Conservation (phyloP, 2,797 vertebrate genomes). For the Phalanger gymnotis region DNA sequence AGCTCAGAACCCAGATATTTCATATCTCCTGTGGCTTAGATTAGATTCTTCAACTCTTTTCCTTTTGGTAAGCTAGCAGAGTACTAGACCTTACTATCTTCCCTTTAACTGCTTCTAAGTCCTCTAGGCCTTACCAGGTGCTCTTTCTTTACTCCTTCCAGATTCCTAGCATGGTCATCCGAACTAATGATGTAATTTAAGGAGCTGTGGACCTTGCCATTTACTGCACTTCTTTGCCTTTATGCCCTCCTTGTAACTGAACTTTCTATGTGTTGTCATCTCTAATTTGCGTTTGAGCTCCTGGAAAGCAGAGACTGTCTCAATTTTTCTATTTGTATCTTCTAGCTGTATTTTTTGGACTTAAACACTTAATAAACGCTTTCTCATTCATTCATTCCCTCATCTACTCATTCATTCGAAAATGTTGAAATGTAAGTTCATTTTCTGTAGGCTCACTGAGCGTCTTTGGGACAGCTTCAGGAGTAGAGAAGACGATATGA, state of each 20-base stretch:
- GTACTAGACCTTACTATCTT: background rate
- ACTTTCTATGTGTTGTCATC: background rate
- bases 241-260: background rate
- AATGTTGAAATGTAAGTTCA: background rate
- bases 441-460: background rate
- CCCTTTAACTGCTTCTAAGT: background rate
- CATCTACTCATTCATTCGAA: background rate
- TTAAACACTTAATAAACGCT: background rate
- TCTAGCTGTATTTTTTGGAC: no score
- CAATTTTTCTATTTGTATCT: background rate
- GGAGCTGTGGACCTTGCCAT: background rate
- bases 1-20: background rate
- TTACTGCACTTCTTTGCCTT: background rate
- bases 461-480: background rate
- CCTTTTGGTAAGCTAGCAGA: background rate
- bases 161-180: background rate
- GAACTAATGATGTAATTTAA: background rate
- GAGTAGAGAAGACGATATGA: background rate
- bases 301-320: background rate
- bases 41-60: background rate
- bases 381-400: background rate
- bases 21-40: background rate
- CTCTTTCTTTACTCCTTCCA: background rate
- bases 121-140: background rate
- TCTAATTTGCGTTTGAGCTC: background rate